phyloP scores from a whole-genome alignment of 2,888 invertebrate species.

The Euzophera pinguis region DNA sequence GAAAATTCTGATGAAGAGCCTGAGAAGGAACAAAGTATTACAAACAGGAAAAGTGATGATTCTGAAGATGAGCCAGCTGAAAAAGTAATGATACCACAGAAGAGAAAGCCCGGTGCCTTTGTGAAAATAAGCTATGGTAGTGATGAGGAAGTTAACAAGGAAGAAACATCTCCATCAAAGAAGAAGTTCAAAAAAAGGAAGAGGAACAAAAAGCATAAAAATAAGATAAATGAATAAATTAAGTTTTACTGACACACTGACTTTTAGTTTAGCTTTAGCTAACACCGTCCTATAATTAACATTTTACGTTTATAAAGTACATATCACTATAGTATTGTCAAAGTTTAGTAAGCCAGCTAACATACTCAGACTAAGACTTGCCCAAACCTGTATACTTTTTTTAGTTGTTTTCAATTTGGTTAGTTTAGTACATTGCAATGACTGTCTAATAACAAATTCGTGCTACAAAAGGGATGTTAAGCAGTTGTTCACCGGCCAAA shows the following conservation, averaged over 20 bases:
- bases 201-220: slow-evolving; percentile 51
- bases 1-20: slow-evolving; percentile 39
- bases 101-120: slow-evolving; percentile 63
- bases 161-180: slow-evolving; percentile 36
- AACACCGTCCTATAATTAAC: no score
- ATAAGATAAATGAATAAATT: slow-evolving; percentile 25
- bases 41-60: slow-evolving; percentile 34
- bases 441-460: no score
- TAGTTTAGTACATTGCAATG: no score
- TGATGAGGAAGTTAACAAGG: slow-evolving; percentile 32
- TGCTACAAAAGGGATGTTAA: no score
- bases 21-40: slow-evolving; percentile 25
- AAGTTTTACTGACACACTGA: not conserved
- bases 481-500: no score
- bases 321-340: no score
- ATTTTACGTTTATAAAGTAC: no score
- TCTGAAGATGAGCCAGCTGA: slow-evolving; percentile 35
- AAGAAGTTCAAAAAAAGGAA: slow-evolving; percentile 62
- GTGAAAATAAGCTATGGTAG: slow-evolving; percentile 63
- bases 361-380: no score
- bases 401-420: no score
- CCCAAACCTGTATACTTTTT: no score
- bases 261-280: not conserved
- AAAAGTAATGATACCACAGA: slow-evolving; percentile 28
- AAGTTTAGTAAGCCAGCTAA: no score